Evolutionary conservation across 2,888 invertebrate species (phyloP).

Genomic region (Torymus texanus): DNA sequence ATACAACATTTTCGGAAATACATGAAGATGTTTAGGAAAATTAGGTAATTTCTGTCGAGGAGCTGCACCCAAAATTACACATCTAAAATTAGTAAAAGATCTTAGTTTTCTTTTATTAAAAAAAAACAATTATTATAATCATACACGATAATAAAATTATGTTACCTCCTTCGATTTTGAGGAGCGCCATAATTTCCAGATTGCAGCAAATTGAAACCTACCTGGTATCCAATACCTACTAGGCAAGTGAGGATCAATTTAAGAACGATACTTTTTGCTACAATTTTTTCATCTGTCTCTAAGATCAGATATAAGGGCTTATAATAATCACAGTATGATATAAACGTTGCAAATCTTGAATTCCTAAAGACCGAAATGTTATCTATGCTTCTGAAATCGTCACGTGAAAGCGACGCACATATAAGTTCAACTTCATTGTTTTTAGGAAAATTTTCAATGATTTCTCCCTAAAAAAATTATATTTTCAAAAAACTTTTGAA

Average conservation of each 20-base stretch:
- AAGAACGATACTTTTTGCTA: slow-evolving; percentile 86
- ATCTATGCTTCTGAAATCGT: slow-evolving; percentile 93
- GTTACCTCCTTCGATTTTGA: slow-evolving; percentile 83
- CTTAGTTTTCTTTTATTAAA: slow-evolving; percentile 1
- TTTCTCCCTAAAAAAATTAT: not conserved
- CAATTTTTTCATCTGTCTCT: slow-evolving; percentile 91
- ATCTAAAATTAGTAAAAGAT: slow-evolving; percentile 67
- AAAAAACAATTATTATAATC: not conserved
- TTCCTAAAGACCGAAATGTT: slow-evolving; percentile 90
- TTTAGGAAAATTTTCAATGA: slow-evolving; percentile 77
- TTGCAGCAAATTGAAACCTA: slow-evolving; percentile 88
- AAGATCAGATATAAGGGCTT: slow-evolving; percentile 88
- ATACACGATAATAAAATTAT: not conserved
- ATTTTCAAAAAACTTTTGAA: slow-evolving; percentile 1
- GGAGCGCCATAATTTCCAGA: slow-evolving; percentile 91
- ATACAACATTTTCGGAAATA: slow-evolving; percentile 83
- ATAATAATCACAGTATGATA: slow-evolving; percentile 91
- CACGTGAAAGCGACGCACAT: slow-evolving; percentile 91
- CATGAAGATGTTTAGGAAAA: slow-evolving; percentile 87
- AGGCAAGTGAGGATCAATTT: slow-evolving; percentile 86
- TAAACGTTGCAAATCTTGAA: slow-evolving; percentile 86
- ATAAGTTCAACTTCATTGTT: slow-evolving; percentile 89
- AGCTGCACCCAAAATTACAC: slow-evolving; percentile 88
- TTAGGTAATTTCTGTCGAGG: slow-evolving; percentile 84
- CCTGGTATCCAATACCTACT: slow-evolving; percentile 90